A percentile compares a stretch with the other conserved stretches of the same genome.
Evolutionary conservation across 2,797 vertebrate species (phyloP).

Genomic region (Typhlichthys subterraneus): DNA sequence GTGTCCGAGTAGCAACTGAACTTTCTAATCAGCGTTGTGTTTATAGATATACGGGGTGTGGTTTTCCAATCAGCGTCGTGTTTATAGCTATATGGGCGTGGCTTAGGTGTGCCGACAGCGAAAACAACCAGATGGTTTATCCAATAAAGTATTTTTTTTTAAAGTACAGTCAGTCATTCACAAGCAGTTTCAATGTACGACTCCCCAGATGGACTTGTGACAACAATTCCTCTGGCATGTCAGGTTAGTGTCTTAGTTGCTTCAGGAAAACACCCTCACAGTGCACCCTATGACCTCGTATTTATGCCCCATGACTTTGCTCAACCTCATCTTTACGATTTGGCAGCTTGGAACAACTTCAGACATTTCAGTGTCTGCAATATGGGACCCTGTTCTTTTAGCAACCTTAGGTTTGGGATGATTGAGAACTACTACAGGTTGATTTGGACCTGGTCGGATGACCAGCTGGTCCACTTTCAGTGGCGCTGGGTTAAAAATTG

Average conservation of each 20-base stretch:
- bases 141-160: no score
- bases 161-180: no score
- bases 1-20: no score
- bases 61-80: no score
- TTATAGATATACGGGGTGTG: no score
- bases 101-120: no score
- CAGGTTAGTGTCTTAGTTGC: not conserved
- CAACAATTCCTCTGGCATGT: no score
- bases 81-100: no score
- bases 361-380: conserved; percentile 19
- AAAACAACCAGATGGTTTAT: no score
- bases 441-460: conserved; percentile 86
- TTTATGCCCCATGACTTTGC: conserved; percentile 88
- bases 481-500: conserved; percentile 76
- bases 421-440: conserved; percentile 95
- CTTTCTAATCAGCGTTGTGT: no score
- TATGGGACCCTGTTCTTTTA: conserved; percentile 17
- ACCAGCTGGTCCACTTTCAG: conserved; percentile 84
- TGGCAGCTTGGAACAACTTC: conserved; percentile 77
- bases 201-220: no score
- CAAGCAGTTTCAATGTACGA: no score
- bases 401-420: conserved; percentile 85
- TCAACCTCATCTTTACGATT: conserved; percentile 91
- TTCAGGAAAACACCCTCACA: conserved; percentile 66
- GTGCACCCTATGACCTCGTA: conserved; percentile 87